Evolutionary conservation across 1,140 invertebrate genomes (phyloP).

Genomic region (Ips typographus): DNA sequence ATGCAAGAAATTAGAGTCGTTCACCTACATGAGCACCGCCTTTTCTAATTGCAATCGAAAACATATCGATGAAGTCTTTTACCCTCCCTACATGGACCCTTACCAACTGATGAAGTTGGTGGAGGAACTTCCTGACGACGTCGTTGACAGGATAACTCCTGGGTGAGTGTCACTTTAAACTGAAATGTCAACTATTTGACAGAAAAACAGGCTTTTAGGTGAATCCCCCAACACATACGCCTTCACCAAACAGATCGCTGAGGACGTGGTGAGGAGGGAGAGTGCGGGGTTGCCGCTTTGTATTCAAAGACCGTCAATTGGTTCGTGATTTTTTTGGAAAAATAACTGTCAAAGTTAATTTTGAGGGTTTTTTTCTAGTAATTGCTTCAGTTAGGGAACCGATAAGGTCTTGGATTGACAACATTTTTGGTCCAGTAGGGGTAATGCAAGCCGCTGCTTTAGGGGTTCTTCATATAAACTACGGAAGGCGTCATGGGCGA

Average conservation of each 20-base stretch:
- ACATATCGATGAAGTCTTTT: conserved; percentile 70
- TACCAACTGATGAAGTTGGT: conserved; percentile 65
- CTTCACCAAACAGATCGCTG: conserved; percentile 66
- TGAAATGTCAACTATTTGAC: neutral
- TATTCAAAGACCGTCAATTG: conserved; percentile 74
- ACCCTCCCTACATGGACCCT: conserved; percentile 65
- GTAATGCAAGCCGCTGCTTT: conserved; percentile 58
- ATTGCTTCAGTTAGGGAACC: conserved; percentile 58
- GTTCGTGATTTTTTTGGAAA: conserved; percentile 43
- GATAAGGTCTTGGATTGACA: conserved; percentile 71
- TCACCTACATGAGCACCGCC: conserved; percentile 74
- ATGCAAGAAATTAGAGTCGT: conserved; percentile 68
- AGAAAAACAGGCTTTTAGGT: conserved; percentile 53
- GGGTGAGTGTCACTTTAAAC: conserved; percentile 50
- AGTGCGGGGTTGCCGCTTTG: conserved; percentile 60
- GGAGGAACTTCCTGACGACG: conserved; percentile 51
- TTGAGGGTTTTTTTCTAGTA: conserved; percentile 47
- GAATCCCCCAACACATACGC: conserved; percentile 66
- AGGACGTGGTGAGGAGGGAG: conserved; percentile 57
- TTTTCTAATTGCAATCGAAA: conserved; percentile 68
- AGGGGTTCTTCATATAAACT: conserved; percentile 63
- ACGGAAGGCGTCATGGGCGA: conserved; percentile 54
- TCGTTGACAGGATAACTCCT: conserved; percentile 54
- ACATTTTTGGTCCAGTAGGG: conserved; percentile 72
- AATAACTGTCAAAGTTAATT: neutral